Evolutionary conservation across 2,888 invertebrate species (phyloP).

Genomic region (Drosophila hawaiiensis): DNA sequence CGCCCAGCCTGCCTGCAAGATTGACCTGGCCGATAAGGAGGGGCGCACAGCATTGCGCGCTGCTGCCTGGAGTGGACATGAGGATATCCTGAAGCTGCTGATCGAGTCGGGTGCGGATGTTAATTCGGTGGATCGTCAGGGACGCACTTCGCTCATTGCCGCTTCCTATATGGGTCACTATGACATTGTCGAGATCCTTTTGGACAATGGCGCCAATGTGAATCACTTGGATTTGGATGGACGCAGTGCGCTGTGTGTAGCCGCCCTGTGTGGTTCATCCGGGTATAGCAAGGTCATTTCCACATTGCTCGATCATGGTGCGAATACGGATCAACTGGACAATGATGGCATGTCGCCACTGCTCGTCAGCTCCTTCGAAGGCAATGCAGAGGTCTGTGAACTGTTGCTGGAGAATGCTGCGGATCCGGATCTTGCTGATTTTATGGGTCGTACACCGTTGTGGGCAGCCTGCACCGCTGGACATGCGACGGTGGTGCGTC

Average conservation of each 20-base stretch:
- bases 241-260: conserved; percentile 94
- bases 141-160: conserved; percentile 96
- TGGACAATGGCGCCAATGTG: conserved; percentile 93
- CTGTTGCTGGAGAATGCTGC: conserved; percentile 95
- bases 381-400: conserved; percentile 96
- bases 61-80: conserved; percentile 97
- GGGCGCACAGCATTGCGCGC: conserved; percentile 95
- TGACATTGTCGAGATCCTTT: conserved; percentile 93
- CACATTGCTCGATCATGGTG: conserved; percentile 92
- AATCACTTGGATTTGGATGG: conserved; percentile 95
- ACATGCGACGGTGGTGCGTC: conserved; percentile 93
- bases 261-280: conserved; percentile 93
- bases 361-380: conserved; percentile 95
- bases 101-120: conserved; percentile 92
- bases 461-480: conserved; percentile 98
- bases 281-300: conserved; percentile 89
- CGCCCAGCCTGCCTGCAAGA: conserved; percentile 90
- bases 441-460: conserved; percentile 92
- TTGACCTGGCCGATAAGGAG: conserved; percentile 95
- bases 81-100: conserved; percentile 91
- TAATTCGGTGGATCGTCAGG: conserved; percentile 94
- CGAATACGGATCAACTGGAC: conserved; percentile 93
- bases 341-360: conserved; percentile 95
- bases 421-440: conserved; percentile 94
- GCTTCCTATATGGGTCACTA: conserved; percentile 98